Evolutionary conservation across 2,888 invertebrate genomes (phyloP), one percentile per base, ranked within the genome.

Genomic region (Diaprepes abbreviatus): DNA sequence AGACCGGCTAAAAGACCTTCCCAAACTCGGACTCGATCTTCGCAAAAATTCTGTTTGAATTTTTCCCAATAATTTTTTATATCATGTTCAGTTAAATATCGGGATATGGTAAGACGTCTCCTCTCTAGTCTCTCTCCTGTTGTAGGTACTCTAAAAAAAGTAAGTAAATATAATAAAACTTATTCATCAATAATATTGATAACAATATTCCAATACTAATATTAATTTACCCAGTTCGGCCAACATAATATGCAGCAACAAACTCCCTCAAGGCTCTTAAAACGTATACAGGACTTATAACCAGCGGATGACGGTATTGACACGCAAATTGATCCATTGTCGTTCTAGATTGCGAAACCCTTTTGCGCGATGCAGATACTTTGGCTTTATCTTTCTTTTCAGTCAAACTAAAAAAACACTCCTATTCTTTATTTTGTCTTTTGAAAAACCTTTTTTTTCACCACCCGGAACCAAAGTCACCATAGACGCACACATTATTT

Each of bases 21-120:
- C 94, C 94, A 94, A 38, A 93, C 83, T 66, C 88, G 87, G 74
- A 90, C 88, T 73, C 89, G 90, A 45, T 90, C 87, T 0, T 84
- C 73, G 0, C 90, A 85, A 75, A 92, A 90, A 5, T 89, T 81
- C 36, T 86, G 84, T 68, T 85, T 85, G 83, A 91, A 93, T 71
- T 88, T 86, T 5, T 84, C 79, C 94, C 94, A 94, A 81, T 89
- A 93, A 1, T 83, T 81, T 6, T 85, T 85, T 19, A 93, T 89
- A 75, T 91, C 90, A 21, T 87, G 83, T 0, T 83, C 76, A 3
- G 82, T 82, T 40, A 91, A 76, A 72, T 84, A 84, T 24, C 90
- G 85, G 0, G 90, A 89, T 1, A 89, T 83, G 0, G 89, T 88
- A 5, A 76, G 76, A 43, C 83, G 82, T 54, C 73, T 80, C 14